Conservation (phyloP, 2,797 vertebrate genomes). For the Trachops cirrhosus region DNA sequence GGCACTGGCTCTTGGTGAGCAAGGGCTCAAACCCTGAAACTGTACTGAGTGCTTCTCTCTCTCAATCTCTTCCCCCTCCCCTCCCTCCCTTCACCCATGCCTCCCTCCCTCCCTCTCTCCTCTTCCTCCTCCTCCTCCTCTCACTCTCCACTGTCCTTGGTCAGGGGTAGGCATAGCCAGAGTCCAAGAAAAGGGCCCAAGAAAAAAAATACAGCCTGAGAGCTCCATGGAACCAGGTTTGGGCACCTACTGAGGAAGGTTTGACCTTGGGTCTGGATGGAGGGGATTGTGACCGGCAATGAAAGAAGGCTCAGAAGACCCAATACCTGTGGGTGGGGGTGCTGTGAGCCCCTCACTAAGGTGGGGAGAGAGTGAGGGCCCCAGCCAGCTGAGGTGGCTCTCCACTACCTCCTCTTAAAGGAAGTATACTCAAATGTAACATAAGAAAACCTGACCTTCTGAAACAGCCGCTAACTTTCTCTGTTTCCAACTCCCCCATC, state of each 20-base stretch:
- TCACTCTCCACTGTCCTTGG: neutral
- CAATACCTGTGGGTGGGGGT: neutral
- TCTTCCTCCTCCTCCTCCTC: neutral
- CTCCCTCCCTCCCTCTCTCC: rapidly evolving
- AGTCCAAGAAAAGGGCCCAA: neutral
- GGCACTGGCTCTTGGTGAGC: no score
- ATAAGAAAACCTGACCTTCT: neutral
- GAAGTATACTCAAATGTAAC: neutral
- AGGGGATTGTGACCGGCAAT: neutral
- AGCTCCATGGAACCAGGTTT: neutral
- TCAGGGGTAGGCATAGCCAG: neutral
- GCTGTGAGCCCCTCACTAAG: neutral
- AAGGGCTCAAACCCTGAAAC: neutral
- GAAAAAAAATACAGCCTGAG: neutral
- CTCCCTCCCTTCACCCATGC: neutral
- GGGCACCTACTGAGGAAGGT: neutral
- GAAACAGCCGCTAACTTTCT: neutral
- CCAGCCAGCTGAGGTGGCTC: neutral
- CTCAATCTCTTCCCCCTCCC: no score
- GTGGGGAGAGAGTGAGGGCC: neutral
- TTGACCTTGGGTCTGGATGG: neutral
- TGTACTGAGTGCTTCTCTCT: neutral
- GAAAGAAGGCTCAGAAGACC: neutral
- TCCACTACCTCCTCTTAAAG: neutral
- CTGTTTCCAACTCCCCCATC: neutral